Conservation (phyloP, 92 coral and sea anemone genomes). For the Meandrina meandrites region DNA sequence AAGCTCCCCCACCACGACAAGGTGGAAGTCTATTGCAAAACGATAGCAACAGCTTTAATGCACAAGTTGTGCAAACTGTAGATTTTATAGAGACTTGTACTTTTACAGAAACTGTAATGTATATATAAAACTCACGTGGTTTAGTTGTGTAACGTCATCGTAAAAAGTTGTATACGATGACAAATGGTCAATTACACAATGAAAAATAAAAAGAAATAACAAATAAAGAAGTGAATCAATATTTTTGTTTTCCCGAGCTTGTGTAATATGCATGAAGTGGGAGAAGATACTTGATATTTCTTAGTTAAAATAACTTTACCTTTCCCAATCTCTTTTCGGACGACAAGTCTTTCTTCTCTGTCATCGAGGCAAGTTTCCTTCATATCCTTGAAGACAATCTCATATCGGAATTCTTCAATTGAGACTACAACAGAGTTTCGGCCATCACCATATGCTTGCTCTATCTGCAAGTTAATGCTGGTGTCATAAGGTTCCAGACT, state of each 20-base stretch:
- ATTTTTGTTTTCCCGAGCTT: too few relatives aligned
- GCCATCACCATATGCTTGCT: conserved; percentile 56
- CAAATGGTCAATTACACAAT: not conserved
- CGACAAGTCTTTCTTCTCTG: conserved; percentile 30
- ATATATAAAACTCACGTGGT: not conserved
- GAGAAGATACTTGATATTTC: too few relatives aligned
- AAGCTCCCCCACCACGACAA: too few relatives aligned
- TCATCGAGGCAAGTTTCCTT: conserved; percentile 57
- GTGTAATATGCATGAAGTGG: too few relatives aligned
- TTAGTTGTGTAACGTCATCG: not conserved
- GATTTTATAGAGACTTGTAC: too few relatives aligned
- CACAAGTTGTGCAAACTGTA: too few relatives aligned
- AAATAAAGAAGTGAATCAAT: not conserved
- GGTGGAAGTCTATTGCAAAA: too few relatives aligned
- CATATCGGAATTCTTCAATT: conserved; percentile 30
- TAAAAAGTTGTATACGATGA: not conserved
- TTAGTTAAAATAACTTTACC: conserved; percentile 16
- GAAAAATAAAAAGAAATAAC: not conserved
- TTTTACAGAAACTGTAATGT: too few relatives aligned
- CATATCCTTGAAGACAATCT: conserved; percentile 65
- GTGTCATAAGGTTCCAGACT: conserved; percentile 42
- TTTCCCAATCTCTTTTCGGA: conserved; percentile 63
- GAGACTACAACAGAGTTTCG: conserved; percentile 35
- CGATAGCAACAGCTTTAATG: not conserved
- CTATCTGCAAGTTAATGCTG: conserved; percentile 58